A percentile compares a stretch with the other conserved stretches of the same genome.
These are phyloP conservation scores for Spilogale gracilis DNA, from an alignment of 2,113 vertebrate species.

Conservation along the genomic window DNA sequence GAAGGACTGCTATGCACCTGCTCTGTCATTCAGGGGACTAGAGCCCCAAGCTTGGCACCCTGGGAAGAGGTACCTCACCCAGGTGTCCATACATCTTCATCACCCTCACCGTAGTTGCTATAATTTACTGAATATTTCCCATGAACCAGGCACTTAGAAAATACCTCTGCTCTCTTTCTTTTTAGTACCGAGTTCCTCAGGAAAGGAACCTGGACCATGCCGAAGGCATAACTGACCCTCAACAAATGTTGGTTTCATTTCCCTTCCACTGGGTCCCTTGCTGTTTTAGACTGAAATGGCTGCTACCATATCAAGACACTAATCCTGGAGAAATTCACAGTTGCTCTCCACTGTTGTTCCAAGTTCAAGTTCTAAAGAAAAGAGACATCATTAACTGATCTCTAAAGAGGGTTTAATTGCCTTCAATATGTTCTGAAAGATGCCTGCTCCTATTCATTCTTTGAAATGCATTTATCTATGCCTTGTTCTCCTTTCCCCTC, in stretches of 20 bases:
- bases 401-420: neutral
- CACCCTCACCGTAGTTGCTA: neutral
- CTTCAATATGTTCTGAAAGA: neutral
- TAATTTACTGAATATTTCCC: neutral
- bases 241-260: neutral
- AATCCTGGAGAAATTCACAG: neutral
- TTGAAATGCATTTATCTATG: neutral
- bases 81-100: neutral
- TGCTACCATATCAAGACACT: neutral
- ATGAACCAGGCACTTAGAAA: neutral
- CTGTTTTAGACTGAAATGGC: neutral
- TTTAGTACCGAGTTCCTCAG: neutral
- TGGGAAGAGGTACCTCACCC: neutral
- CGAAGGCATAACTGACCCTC: neutral
- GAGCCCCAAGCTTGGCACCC: neutral
- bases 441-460: neutral
- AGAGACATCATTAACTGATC: neutral
- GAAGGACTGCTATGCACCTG: neutral
- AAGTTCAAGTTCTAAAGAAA: slow-evolving; percentile 18
- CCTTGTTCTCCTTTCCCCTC: neutral
- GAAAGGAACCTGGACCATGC: neutral
- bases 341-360: neutral
- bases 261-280: neutral
- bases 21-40: neutral
- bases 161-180: neutral